Evolutionary conservation across 2,113 vertebrate species (phyloP).

Genomic region (Centrocercus urophasianus): DNA sequence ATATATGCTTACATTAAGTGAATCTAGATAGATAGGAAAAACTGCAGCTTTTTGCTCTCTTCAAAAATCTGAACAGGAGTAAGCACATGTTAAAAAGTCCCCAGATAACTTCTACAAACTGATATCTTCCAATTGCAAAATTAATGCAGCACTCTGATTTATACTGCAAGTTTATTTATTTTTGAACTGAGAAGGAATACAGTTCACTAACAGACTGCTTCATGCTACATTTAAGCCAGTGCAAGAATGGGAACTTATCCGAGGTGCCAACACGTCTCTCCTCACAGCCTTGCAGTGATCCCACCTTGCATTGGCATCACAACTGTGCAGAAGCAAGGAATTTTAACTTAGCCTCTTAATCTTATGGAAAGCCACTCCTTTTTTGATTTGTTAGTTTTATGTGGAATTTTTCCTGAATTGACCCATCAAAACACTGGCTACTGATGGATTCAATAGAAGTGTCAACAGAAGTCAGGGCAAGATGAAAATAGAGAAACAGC

Average conservation of each 20-base stretch:
- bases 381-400: constrained; percentile 2
- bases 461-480: not conserved
- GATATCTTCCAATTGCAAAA: constrained; percentile 13
- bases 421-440: not conserved
- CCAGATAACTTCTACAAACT: not conserved
- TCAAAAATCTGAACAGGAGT: not conserved
- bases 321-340: not conserved
- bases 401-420: not conserved
- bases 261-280: not conserved
- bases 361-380: not conserved
- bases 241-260: not conserved
- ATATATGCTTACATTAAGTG: not conserved
- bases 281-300: not conserved
- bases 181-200: not conserved
- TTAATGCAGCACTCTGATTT: not conserved
- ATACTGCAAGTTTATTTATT: constrained; percentile 25
- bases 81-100: not conserved
- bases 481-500: not conserved
- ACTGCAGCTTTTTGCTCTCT: not conserved
- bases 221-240: not conserved
- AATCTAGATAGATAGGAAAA: constrained; percentile 8
- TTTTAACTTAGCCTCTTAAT: not conserved
- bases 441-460: not conserved
- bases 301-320: not conserved
- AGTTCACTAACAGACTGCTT: not conserved